Conservation (phyloP, 2,888 invertebrate genomes). For the Aromia moschata region DNA sequence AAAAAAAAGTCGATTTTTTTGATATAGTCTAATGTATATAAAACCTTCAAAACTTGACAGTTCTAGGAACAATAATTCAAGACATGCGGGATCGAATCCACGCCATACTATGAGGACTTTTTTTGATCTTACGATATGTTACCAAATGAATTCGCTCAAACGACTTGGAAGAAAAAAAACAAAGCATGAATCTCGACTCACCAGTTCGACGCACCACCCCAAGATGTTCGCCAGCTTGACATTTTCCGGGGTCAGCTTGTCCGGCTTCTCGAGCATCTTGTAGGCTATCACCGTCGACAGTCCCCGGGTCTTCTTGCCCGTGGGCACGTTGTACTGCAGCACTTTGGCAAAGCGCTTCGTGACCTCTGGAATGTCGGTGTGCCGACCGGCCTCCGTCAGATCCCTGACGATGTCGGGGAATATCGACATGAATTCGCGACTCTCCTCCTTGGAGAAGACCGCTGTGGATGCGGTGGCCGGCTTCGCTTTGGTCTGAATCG, state of each 20-base stretch:
- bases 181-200: no score
- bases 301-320: conserved; percentile 87
- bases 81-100: no score
- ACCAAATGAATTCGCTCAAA: no score
- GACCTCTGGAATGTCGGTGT: conserved; percentile 80
- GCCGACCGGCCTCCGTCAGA: conserved; percentile 79
- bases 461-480: conserved; percentile 70
- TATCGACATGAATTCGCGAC: conserved; percentile 86
- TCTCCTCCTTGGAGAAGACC: conserved; percentile 80
- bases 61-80: no score
- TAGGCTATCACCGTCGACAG: conserved; percentile 79
- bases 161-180: no score
- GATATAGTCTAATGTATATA: no score
- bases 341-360: conserved; percentile 80
- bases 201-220: conserved; percentile 97
- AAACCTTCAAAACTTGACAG: no score
- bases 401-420: conserved; percentile 89
- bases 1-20: no score
- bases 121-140: no score
- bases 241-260: conserved; percentile 80
- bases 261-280: conserved; percentile 73
- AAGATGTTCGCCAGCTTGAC: conserved; percentile 82
- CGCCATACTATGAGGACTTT: no score
- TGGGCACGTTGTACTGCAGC: conserved; percentile 90
- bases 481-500: conserved; percentile 70